Base-by-base conservation (phyloP, 1,140 invertebrate genomes). In the Mizuhopecten yessoensis region DNA sequence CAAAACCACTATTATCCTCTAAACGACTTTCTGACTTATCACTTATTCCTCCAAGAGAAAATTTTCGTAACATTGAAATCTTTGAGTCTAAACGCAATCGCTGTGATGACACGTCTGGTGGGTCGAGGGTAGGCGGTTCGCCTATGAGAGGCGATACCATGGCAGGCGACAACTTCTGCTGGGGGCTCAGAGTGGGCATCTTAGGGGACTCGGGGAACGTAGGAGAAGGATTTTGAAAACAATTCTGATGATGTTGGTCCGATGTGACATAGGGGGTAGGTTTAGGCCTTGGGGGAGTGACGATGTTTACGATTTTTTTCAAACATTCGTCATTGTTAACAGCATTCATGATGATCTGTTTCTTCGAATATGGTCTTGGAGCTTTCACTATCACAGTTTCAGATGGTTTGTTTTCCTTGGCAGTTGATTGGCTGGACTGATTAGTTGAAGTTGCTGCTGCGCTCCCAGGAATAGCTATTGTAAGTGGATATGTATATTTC, bases 161-260 rank as follows among this genome's bases (percentile, higher is more conserved):
- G 11, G 93, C 92, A 34, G 93, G 92, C 0, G 92, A 93, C 20
- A 92, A 90, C 86, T 95, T 94, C 86, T 95, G 94, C 75, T 95
- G 95, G 7, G 95, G 95, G 90, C 94, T 95, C 29, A 95, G 89
- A 34, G 94, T 95, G 1, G 95, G 95, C 95, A 95, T 95, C 90
- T 95, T 95, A 7, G 95, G 95, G 33, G 95, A 95, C 39, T 94
- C 92, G 23, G 95, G 94, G 86, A 91, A 92, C 34, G 93, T 34
- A 20, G 91, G 39, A 36, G 88, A 86, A 75, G 91, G 34, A 45
- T 45, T 36, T 39, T 92, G 88, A 20, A 75, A 29, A 75, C 23
- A 29, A 13, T 13, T 75, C 57, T 75, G 87, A 34, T 86, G 36
- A 39, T 29, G 34, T 2, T 2, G 34, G 33, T 91, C 88, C 49